Evolutionary conservation across 2,797 vertebrate species (phyloP).

Genomic region (Acrocephalus scirpaceus): DNA sequence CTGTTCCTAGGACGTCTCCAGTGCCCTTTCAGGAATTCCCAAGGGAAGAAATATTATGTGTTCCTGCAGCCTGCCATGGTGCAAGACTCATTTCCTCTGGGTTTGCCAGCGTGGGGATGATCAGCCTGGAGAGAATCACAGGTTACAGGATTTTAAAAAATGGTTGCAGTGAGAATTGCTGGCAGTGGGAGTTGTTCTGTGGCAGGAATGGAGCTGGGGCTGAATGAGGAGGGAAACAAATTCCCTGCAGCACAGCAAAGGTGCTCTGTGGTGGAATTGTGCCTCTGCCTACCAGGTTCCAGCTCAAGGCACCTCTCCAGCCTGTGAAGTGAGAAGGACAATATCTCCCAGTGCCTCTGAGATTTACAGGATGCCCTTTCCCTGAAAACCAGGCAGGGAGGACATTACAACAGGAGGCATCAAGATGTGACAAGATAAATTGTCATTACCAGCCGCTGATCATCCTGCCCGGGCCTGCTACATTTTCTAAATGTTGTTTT

Average conservation of each 20-base stretch:
- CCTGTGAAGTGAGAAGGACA: slow-evolving; percentile 8
- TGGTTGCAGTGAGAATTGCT: neutral
- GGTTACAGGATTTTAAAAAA: neutral
- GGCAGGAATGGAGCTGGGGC: fast-evolving
- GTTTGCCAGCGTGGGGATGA: neutral
- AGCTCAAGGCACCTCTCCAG: neutral
- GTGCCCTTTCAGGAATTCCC: neutral
- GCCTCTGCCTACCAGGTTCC: neutral
- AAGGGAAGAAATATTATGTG: neutral
- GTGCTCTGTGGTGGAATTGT: neutral
- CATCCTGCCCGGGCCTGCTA: neutral
- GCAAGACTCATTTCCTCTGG: neutral
- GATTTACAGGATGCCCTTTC: neutral
- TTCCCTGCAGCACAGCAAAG: neutral
- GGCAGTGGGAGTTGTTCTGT: neutral
- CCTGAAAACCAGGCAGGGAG: neutral
- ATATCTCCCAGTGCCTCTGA: neutral
- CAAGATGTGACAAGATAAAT: neutral
- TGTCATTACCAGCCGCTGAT: neutral
- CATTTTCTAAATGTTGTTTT: slow-evolving; percentile 2
- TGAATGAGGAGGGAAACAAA: neutral
- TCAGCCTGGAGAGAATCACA: neutral
- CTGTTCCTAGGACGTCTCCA: neutral
- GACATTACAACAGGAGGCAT: neutral
- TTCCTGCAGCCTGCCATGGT: neutral